Evolutionary conservation across 2,797 vertebrate species (phyloP).

Genomic region (Pagetopsis macropterus): DNA sequence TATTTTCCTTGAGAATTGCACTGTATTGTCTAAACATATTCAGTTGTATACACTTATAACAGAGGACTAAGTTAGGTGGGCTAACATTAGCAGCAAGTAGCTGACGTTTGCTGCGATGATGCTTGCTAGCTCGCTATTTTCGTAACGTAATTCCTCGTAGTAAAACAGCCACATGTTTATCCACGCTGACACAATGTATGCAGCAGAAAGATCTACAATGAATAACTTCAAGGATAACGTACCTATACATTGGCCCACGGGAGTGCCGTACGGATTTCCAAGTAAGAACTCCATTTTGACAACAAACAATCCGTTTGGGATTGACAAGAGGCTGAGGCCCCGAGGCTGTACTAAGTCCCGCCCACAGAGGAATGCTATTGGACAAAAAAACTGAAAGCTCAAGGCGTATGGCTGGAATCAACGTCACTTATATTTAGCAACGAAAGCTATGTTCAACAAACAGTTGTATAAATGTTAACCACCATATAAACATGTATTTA

Average conservation of each 20-base stretch:
- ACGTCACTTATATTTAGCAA: conserved; percentile 52
- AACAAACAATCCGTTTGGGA: conserved; percentile 83
- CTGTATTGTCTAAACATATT: background rate
- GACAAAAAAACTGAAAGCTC: background rate
- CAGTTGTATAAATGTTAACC: background rate
- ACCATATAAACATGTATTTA: background rate
- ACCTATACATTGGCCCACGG: conserved; percentile 96
- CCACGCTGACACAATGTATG: background rate
- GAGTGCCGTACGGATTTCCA: conserved; percentile 97
- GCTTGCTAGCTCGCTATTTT: conserved; percentile 54
- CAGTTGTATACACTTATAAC: background rate
- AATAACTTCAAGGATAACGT: conserved; percentile 61
- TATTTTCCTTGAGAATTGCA: background rate
- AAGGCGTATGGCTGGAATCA: conserved; percentile 11
- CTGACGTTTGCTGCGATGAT: conserved; percentile 71
- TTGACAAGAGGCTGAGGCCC: conserved; percentile 61
- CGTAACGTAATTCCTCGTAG: background rate
- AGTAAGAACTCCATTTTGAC: conserved; percentile 99
- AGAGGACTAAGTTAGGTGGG: conserved; percentile 25
- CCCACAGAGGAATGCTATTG: conserved; percentile 63
- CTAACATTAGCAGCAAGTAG: conserved; percentile 64
- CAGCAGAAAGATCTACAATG: background rate
- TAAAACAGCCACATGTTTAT: background rate
- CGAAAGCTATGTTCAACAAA: conserved; percentile 51
- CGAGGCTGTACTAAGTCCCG: conserved; percentile 51